phyloP scores from a whole-genome alignment of 2,888 invertebrate genomes.

The Rotaria socialis region DNA sequence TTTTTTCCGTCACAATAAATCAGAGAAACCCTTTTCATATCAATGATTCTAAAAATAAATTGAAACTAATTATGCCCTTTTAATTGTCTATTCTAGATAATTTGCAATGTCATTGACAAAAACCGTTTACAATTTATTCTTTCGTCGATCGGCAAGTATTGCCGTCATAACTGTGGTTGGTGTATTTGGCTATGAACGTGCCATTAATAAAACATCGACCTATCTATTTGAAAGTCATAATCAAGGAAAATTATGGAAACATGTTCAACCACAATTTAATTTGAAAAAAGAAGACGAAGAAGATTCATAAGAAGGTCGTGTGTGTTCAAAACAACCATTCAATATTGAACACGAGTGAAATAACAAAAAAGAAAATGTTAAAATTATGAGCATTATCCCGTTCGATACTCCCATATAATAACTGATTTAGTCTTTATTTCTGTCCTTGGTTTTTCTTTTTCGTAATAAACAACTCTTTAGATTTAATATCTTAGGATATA shows the following conservation, averaged over 20 bases:
- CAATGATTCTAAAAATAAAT: too few species aligned
- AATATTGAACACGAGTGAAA: not conserved
- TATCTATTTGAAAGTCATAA: not conserved
- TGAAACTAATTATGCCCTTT: too few species aligned
- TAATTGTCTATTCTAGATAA: not conserved
- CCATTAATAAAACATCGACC: not conserved
- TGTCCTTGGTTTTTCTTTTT: constrained; percentile 3
- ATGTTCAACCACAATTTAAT: constrained; percentile 17
- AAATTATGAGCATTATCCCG: not conserved
- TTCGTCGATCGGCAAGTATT: constrained; percentile 5
- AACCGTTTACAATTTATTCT: not conserved
- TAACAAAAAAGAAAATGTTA: not conserved
- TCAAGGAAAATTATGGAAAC: constrained; percentile 30
- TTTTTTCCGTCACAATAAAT: too few species aligned
- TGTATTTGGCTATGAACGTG: constrained; percentile 22
- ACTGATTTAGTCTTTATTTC: not conserved
- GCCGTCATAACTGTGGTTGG: not conserved
- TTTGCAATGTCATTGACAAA: not conserved
- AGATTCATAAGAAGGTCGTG: not conserved
- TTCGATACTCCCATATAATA: not conserved
- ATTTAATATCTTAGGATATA: constrained; percentile 12
- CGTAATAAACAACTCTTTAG: constrained; percentile 11
- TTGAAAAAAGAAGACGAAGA: not conserved
- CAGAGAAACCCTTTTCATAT: too few species aligned
- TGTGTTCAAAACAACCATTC: not conserved